phyloP scores from a whole-genome alignment of 1,140 invertebrate species.

The Radopholus similis region DNA sequence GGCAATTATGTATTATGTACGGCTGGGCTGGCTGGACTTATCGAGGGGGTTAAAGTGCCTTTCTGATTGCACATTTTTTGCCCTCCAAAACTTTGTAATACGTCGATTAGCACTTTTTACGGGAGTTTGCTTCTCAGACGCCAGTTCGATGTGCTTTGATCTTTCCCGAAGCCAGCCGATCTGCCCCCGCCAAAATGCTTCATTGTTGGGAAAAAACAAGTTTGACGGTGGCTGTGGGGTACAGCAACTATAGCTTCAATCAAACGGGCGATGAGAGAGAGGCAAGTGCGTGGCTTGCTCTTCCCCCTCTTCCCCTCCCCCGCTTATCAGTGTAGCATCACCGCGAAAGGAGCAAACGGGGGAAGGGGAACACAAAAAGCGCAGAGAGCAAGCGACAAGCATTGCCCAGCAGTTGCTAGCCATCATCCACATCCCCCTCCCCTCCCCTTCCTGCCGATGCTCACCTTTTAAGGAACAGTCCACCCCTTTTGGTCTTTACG shows the following conservation, averaged over 20 bases:
- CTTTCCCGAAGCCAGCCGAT: not conserved
- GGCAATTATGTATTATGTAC: no score
- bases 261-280: not conserved
- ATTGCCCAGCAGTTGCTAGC: not conserved
- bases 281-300: not conserved
- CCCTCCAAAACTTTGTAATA: no score
- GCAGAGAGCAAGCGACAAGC: not conserved
- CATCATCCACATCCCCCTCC: not conserved
- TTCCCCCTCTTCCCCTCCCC: not conserved
- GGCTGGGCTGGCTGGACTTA: no score
- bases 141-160: no score
- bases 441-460: no score
- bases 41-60: no score
- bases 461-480: no score
- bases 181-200: no score
- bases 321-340: not conserved
- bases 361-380: not conserved
- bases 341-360: not conserved
- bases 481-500: no score
- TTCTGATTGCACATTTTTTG: no score
- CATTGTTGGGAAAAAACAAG: no score
- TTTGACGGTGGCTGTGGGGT: not conserved
- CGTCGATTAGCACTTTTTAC: not conserved
- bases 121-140: not conserved
- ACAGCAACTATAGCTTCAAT: no score